Conservation (phyloP, 1,140 invertebrate species). For the Saxidomus purpurata region DNA sequence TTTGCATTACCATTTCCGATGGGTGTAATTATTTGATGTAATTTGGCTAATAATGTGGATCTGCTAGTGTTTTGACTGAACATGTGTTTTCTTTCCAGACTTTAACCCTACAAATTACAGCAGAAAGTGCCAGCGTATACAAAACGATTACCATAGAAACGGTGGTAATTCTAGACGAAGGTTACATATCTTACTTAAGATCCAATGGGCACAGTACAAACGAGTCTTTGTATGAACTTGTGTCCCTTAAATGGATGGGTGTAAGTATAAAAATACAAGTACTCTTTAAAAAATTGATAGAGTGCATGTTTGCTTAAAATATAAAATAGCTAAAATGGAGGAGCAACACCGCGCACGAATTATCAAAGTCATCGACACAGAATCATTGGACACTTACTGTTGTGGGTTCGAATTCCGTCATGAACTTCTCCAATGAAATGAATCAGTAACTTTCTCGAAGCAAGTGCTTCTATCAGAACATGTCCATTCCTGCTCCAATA, state of each 20-base stretch:
- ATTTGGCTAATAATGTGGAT: not conserved
- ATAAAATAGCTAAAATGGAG: too few relatives aligned
- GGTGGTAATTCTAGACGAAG: not conserved
- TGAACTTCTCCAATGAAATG: too few relatives aligned
- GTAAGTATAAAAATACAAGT: conserved; percentile 3
- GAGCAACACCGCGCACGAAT: too few relatives aligned
- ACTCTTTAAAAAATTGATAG: too few relatives aligned
- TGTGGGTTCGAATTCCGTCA: too few relatives aligned
- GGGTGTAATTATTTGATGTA: not conserved
- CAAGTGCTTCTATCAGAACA: too few relatives aligned
- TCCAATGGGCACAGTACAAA: not conserved
- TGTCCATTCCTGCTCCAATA: too few relatives aligned
- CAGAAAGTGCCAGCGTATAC: not conserved
- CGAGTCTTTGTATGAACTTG: not conserved
- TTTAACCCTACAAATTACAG: not conserved
- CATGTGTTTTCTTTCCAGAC: not conserved
- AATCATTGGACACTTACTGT: too few relatives aligned
- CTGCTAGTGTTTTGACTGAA: not conserved
- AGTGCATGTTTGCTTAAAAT: too few relatives aligned
- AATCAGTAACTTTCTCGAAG: too few relatives aligned
- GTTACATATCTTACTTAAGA: not conserved
- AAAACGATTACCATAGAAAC: conserved; percentile 4
- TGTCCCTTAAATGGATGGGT: not conserved
- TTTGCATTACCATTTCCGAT: not conserved
- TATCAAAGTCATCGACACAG: too few relatives aligned